These are phyloP conservation scores for Pangasius sanitwongsei DNA, from an alignment of 2,797 vertebrate species.

Conservation along the genomic window DNA sequence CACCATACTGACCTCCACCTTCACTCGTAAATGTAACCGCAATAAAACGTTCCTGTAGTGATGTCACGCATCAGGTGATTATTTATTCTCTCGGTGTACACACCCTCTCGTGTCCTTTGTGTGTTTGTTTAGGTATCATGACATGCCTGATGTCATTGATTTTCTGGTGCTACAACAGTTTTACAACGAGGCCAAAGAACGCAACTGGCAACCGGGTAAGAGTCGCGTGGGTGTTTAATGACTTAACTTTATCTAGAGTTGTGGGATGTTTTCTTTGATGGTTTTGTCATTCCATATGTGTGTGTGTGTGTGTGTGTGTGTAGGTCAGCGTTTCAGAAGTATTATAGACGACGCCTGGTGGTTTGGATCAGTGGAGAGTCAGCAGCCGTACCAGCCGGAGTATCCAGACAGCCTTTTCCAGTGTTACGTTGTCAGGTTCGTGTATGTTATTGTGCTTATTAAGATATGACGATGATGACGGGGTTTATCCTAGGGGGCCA, in stretches of 20 bases:
- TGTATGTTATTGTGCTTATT: neutral
- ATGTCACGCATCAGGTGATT: neutral
- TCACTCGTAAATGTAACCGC: neutral
- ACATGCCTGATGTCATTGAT: constrained; percentile 99
- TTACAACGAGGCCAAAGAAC: constrained; percentile 96
- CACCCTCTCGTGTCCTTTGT: neutral
- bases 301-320: neutral
- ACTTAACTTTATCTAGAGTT: neutral
- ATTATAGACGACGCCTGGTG: constrained; percentile 99
- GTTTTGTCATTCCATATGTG: neutral
- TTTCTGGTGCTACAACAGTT: constrained; percentile 97
- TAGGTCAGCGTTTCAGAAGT: constrained; percentile 87
- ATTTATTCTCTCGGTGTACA: neutral
- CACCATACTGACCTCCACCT: neutral
- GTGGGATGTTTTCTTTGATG: neutral
- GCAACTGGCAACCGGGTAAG: constrained; percentile 94
- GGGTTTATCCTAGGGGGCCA: neutral
- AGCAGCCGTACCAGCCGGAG: constrained; percentile 92
- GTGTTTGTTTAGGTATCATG: constrained; percentile 84
- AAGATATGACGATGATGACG: neutral
- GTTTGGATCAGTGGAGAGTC: constrained; percentile 94
- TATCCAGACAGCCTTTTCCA: constrained; percentile 98
- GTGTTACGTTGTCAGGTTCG: constrained; percentile 91
- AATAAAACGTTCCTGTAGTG: neutral
- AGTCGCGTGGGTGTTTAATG: neutral